phyloP scores from a whole-genome alignment of 2,113 vertebrate species.

The Eira barbara region DNA sequence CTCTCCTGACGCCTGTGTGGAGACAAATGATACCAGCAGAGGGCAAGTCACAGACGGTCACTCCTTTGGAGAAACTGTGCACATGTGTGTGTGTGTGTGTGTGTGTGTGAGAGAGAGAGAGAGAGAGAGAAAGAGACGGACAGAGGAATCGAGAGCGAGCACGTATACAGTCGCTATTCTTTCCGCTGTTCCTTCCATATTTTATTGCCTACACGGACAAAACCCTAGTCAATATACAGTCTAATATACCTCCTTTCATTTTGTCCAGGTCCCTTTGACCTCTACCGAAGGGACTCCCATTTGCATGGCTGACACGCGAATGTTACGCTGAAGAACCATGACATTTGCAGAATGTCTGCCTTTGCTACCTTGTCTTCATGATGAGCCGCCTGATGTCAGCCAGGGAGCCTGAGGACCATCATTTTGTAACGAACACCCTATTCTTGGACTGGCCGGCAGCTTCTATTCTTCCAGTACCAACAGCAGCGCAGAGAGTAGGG shows the following conservation, averaged over 20 bases:
- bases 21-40: constrained; percentile 40
- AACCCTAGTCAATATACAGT: background rate
- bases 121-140: background rate
- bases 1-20: constrained; percentile 90
- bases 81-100: background rate
- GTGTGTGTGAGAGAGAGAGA: background rate
- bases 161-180: background rate
- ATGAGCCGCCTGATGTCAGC: background rate
- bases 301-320: background rate
- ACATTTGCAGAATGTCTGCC: background rate
- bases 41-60: background rate
- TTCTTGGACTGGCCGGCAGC: background rate
- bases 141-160: background rate
- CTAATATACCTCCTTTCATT: background rate
- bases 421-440: background rate
- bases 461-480: background rate
- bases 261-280: background rate
- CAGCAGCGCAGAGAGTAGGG: background rate
- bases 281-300: background rate
- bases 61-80: background rate
- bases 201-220: background rate
- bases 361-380: background rate
- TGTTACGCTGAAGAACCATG: background rate
- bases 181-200: background rate
- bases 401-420: background rate